Base-by-base conservation (phyloP, 2,113 vertebrate genomes). In the Sinocyclocheilus rhinocerous region DNA sequence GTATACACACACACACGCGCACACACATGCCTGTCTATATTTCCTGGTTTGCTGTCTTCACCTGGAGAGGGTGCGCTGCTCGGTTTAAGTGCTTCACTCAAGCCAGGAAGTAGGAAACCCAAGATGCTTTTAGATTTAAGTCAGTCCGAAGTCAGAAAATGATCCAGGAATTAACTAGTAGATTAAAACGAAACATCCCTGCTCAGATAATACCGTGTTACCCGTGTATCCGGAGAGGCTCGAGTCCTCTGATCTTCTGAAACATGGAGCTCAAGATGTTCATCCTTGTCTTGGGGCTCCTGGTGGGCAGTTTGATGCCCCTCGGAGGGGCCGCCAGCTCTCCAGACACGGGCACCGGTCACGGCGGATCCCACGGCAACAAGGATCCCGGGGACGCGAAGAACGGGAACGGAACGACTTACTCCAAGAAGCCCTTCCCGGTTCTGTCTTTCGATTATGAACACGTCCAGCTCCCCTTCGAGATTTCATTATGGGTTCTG, bases 401-500 rank as follows among this genome's bases (percentile, higher is more conserved):
- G 39, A 39, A 39, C 6, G 39, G 1, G 42, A 42, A 42, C 42
- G 0, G 1, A 42, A 42, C 42, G 1, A 0, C 7, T 7, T 33
- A 33, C 29, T 33, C 48, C 0, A 95, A 94, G 57, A 99, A 98
- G 91, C 0, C 91, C 26, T 99, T 99, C 87, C 98, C 98, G 0
- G 97, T 99, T 42, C 93, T 99, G 89, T 89, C 22, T 76, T 85
- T 98, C 18, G 95, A 98, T 84, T 99, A 97, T 89, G 0, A 1
- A 0, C 93, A 93, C n/a, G 93, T 99, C 16, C 94, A 93, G 36
- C 22, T 22, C 4, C 97, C 97, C 10, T 99, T 99, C 45, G 96
- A 97, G 88, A 96, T 99, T 67, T 92, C 97, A 0, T 90, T 99
- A 39, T 99, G 98, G 98, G 97, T 99, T 75, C 96, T 99, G 8